phyloP scores from a whole-genome alignment of 2,888 invertebrate genomes.

The Synergus laeviventris region DNA sequence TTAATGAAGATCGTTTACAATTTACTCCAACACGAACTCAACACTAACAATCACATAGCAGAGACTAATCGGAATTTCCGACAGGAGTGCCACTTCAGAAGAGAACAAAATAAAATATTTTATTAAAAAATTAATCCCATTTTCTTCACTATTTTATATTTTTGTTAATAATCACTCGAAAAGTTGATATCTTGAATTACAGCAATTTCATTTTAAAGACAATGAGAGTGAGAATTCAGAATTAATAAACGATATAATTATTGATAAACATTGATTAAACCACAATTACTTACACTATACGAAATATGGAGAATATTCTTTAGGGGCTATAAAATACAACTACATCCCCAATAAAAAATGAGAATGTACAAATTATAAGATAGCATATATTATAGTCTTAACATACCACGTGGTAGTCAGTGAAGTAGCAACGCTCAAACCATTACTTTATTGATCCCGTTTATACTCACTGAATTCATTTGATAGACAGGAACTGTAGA shows the following conservation, averaged over 20 bases:
- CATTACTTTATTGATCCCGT: conserved; percentile 23
- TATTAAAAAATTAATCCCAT: background rate
- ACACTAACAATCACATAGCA: background rate
- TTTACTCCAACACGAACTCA: too few relatives aligned
- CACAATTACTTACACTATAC: background rate
- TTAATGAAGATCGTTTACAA: too few relatives aligned
- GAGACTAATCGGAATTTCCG: background rate
- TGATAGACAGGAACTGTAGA: background rate
- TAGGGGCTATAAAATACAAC: background rate
- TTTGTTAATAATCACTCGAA: background rate
- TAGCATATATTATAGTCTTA: background rate
- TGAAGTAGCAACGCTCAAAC: conserved; percentile 12
- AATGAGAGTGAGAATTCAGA: background rate
- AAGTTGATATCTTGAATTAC: background rate
- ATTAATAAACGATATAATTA: too few relatives aligned
- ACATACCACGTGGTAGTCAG: conserved; percentile 36
- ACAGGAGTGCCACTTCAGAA: background rate
- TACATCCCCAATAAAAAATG: background rate
- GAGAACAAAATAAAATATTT: background rate
- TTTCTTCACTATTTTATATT: background rate
- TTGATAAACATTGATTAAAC: background rate
- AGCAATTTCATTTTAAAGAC: background rate
- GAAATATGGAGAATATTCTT: background rate
- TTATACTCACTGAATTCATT: background rate
- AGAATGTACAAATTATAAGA: background rate